A percentile compares a stretch with the other conserved stretches of the same genome.
Evolutionary conservation across 2,797 vertebrate genomes (phyloP).

Genomic region (Dryobates pubescens): DNA sequence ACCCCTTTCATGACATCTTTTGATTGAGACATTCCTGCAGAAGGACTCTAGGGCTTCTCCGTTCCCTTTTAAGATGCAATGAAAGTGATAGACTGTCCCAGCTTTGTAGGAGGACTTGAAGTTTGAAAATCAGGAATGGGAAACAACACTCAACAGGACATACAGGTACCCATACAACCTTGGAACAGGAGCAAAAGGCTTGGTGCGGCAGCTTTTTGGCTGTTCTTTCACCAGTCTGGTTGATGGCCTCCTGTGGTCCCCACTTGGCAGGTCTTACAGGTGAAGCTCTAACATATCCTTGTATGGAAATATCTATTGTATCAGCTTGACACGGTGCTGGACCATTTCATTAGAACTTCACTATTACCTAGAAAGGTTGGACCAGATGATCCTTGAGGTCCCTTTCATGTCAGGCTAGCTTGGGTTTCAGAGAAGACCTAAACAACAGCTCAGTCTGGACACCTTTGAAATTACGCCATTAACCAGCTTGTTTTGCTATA

Average conservation of each 20-base stretch:
- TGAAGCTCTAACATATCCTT: background rate
- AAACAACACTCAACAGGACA: background rate
- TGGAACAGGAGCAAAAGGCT: background rate
- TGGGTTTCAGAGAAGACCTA: background rate
- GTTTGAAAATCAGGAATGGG: background rate
- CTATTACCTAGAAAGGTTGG: no score
- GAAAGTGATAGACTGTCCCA: background rate
- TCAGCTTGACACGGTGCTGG: no score
- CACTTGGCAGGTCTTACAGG: background rate
- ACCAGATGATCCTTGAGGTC: no score
- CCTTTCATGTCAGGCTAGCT: background rate
- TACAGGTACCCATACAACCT: fast-evolving
- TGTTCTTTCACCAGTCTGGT: background rate
- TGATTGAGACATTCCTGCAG: background rate
- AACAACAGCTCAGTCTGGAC: background rate
- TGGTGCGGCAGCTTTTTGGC: background rate
- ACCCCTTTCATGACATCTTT: slow-evolving; percentile 52
- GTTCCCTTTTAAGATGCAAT: background rate
- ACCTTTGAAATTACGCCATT: background rate
- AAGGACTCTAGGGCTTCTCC: slow-evolving; percentile 36
- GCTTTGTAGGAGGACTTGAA: background rate
- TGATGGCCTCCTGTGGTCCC: background rate
- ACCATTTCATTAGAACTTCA: no score
- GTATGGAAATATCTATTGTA: background rate
- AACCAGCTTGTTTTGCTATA: background rate